Percentiles rank a stretch among this genome's conserved stretches.
Evolutionary conservation across 2,113 vertebrate species (phyloP).

Genomic region (Aldabrachelys gigantea): DNA sequence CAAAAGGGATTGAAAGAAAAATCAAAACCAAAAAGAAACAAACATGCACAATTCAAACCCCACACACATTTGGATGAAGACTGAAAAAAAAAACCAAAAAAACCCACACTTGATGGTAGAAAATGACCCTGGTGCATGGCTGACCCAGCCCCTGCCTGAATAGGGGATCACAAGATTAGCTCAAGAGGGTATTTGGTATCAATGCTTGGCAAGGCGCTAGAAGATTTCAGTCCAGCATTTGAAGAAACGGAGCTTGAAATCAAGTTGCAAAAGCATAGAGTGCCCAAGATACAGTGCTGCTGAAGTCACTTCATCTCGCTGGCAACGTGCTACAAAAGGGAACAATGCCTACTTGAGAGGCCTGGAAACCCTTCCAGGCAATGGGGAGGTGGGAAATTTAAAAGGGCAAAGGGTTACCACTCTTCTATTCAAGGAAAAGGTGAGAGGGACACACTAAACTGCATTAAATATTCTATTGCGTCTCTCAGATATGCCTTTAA

Average conservation of each 20-base stretch:
- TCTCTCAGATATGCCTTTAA: slow-evolving; percentile 27
- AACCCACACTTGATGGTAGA: not conserved
- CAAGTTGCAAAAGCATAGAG: not conserved
- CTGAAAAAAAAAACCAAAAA: not conserved
- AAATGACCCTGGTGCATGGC: fast-evolving
- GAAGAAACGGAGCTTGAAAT: not conserved
- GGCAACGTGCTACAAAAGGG: slow-evolving; percentile 13
- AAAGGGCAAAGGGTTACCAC: slow-evolving; percentile 68
- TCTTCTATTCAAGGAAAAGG: slow-evolving; percentile 46
- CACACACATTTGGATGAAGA: not conserved
- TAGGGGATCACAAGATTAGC: fast-evolving
- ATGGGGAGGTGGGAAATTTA: slow-evolving; percentile 54
- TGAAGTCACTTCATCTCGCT: not conserved
- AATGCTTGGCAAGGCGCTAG: not conserved
- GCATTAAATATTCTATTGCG: slow-evolving; percentile 33
- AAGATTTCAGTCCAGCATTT: fast-evolving
- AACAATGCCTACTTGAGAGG: slow-evolving; percentile 59
- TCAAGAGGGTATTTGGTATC: not conserved
- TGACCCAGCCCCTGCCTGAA: not conserved
- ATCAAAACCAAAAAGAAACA: not conserved
- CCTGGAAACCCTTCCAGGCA: slow-evolving; percentile 33
- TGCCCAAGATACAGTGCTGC: not conserved
- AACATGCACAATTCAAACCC: not conserved
- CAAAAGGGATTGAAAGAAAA: slow-evolving; percentile 27
- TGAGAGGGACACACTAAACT: slow-evolving; percentile 51